Base-by-base conservation (phyloP, 2,888 invertebrate genomes). In the Lacanobia oleracea region DNA sequence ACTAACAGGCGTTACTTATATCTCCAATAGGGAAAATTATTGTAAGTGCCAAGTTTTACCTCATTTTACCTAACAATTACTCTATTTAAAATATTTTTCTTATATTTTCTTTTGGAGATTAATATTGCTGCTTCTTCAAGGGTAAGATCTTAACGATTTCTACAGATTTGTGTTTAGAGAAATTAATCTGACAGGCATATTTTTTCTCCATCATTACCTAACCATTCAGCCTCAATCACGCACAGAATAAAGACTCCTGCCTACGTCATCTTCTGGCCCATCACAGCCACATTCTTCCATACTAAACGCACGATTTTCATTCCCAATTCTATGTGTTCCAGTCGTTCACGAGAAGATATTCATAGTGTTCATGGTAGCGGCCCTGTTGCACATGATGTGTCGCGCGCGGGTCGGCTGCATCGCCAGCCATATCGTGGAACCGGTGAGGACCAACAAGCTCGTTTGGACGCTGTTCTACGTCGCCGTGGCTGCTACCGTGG, bases 1-100 rank as follows among this genome's bases (percentile, higher is more conserved):
- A 67, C 96, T 99, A n/a, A 98, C 98, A 81, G 98, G 98, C 68
- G 99, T 99, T 53, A 98, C 99, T 21, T 99, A 98, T 92, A 98
- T 99, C 91, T 98, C 99, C 79, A 99, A 99, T 95, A 97, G 98
- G 91, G 99, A 99, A 96, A 99, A 99, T 93, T 99, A 99, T 96
- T 98, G 99, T 99, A 96, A 98, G 98, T 97, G 87, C 77, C 33
- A 50, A 56, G 1, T 65, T 78, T 62, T 21, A 27, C 16, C 8
- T 18, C 8, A 4, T 6, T 14, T 21, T 48, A 16, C 40, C 21
- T 45, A 45, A 45, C 21, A 23, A 40, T 48, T 21, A 6, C 12
- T 14, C 40, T 48, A n/a, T 48, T 64, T 64, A 9, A 60, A 54
- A 51, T 6, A 45, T 73, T 78, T 63, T 61, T 79, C 48, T 64